phyloP scores from a whole-genome alignment of 2,113 vertebrate species.

The Zapus hudsonius region DNA sequence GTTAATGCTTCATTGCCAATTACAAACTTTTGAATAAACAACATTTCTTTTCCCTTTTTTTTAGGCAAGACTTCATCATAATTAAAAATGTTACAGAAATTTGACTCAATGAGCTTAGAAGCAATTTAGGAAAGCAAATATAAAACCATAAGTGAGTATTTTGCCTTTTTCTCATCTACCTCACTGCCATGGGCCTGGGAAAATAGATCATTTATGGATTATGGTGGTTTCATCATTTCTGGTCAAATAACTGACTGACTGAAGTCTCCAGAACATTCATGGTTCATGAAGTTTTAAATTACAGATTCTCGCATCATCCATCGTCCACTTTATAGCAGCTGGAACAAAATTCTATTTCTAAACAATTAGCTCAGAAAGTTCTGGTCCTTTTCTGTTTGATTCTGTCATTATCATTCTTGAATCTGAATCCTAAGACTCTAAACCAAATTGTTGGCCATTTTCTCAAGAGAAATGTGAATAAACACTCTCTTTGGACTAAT shows the following conservation, averaged over 20 bases:
- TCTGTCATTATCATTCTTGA: constrained; percentile 49
- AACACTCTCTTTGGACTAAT: constrained; percentile 41
- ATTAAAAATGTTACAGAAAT: constrained; percentile 77
- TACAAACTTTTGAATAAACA: constrained; percentile 69
- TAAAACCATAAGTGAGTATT: constrained; percentile 70
- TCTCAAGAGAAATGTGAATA: constrained; percentile 58
- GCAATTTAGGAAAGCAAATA: constrained; percentile 72
- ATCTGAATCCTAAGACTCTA: constrained; percentile 47
- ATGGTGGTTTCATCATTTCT: constrained; percentile 71
- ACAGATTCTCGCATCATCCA: constrained; percentile 74
- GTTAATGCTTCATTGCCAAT: constrained; percentile 65
- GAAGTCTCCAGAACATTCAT: constrained; percentile 70
- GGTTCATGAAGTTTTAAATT: constrained; percentile 78
- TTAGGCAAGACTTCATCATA: constrained; percentile 73
- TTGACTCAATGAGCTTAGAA: constrained; percentile 63
- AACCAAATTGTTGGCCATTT: constrained; percentile 15
- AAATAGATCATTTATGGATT: constrained; percentile 65
- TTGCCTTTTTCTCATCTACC: constrained; percentile 63
- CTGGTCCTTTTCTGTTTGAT: constrained; percentile 28
- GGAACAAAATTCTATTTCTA: constrained; percentile 68
- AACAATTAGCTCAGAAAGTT: constrained; percentile 78
- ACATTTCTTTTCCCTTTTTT: constrained; percentile 60
- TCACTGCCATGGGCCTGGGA: constrained; percentile 44
- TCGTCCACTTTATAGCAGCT: constrained; percentile 72
- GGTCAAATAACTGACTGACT: constrained; percentile 69